phyloP scores from a whole-genome alignment of 2,797 vertebrate species.

The Tenualosa thibaudeaui region DNA sequence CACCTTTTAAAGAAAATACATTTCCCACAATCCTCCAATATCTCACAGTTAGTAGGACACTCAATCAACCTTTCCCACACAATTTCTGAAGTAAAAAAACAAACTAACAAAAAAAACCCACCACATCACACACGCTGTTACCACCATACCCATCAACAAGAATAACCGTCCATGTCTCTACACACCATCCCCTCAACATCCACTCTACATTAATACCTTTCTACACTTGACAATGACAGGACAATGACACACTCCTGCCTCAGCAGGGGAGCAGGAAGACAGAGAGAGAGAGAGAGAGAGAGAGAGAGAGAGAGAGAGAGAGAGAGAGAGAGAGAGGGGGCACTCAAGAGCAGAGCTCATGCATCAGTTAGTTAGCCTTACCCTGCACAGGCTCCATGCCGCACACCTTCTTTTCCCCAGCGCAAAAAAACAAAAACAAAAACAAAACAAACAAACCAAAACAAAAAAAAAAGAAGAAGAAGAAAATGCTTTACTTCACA shows the following conservation, averaged over 20 bases:
- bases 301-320: not conserved
- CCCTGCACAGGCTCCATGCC: not conserved
- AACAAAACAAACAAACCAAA: too few relatives aligned
- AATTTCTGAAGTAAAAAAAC: not conserved
- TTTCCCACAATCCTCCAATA: not conserved
- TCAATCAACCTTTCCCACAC: not conserved
- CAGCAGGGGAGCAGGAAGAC: constrained; percentile 5
- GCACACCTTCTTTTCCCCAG: not conserved
- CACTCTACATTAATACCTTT: not conserved
- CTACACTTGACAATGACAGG: not conserved
- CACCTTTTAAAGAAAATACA: not conserved
- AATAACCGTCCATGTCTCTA: not conserved
- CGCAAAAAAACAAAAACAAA: too few relatives aligned
- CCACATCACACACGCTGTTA: not conserved
- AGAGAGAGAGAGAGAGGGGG: constrained; percentile 33
- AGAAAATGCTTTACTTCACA: not conserved
- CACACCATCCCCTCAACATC: not conserved
- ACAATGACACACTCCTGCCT: constrained; percentile 40
- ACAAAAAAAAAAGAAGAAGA: too few relatives aligned
- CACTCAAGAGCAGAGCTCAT: not conserved
- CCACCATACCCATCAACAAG: not conserved
- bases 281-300: constrained; percentile 33
- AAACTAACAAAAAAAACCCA: not conserved
- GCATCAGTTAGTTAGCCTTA: not conserved
- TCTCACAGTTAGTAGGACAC: not conserved